Percentiles rank a stretch among this genome's conserved stretches.
These are phyloP conservation scores for Euborellia annulipes DNA, from an alignment of 1,140 invertebrate species.

Conservation along the genomic window DNA sequence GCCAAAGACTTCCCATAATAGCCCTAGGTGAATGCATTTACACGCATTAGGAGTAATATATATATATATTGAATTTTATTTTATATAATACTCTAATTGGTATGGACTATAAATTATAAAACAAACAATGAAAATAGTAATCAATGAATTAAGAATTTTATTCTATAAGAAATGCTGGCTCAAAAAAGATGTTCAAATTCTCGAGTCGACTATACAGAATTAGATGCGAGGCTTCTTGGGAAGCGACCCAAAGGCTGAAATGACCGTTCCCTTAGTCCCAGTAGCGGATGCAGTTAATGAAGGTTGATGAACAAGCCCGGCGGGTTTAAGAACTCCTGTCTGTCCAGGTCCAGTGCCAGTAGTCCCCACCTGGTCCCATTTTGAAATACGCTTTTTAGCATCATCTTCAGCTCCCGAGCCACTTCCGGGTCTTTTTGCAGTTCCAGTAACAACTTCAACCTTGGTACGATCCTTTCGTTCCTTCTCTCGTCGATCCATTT, in stretches of 20 bases:
- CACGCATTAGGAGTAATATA: too few species aligned
- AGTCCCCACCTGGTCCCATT: constrained; percentile 71
- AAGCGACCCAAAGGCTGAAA: constrained; percentile 74
- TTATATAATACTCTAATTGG: too few species aligned
- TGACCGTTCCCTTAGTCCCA: constrained; percentile 72
- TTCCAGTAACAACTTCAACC: constrained; percentile 75
- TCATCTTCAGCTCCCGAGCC: constrained; percentile 39
- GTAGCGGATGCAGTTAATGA: constrained; percentile 60
- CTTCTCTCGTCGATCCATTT: constrained; percentile 86
- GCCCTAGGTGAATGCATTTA: too few species aligned
- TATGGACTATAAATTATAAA: too few species aligned
- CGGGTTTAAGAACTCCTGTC: constrained; percentile 34
- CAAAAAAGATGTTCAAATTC: too few species aligned
- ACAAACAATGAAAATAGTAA: too few species aligned
- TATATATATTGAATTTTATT: too few species aligned
- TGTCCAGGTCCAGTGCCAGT: constrained; percentile 27
- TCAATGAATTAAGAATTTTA: too few species aligned
- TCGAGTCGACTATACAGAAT: too few species aligned
- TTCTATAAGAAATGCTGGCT: too few species aligned
- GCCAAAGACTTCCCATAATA: too few species aligned
- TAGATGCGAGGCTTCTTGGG: constrained; percentile 57
- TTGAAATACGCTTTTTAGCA: constrained; percentile 62
- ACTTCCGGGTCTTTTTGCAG: constrained; percentile 46
- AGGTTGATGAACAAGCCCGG: constrained; percentile 37
- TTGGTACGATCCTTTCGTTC: constrained; percentile 79